phyloP scores from a whole-genome alignment of 1,140 invertebrate species.

The Macrobrachium rosenbergii region DNA sequence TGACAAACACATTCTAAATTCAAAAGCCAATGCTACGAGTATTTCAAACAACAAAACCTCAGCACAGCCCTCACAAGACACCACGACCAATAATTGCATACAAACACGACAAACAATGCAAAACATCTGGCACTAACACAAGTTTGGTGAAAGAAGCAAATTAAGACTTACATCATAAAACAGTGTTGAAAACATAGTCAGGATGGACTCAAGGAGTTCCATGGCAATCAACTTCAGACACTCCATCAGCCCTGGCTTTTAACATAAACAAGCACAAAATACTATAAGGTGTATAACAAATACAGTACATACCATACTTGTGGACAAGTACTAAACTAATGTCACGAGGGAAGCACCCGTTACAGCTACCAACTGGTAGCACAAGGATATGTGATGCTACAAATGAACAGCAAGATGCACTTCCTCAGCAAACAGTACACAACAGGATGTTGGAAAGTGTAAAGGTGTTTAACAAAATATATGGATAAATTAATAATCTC shows the following conservation, averaged over 20 bases:
- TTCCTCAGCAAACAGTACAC: too few species aligned
- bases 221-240: slow-evolving; percentile 97
- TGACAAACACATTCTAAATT: too few species aligned
- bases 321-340: neutral
- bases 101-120: neutral
- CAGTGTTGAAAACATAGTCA: slow-evolving; percentile 90
- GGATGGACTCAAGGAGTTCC: slow-evolving; percentile 92
- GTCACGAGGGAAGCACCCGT: too few species aligned
- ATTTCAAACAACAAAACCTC: neutral
- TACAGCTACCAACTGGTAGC: neutral
- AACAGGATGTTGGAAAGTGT: too few species aligned
- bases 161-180: slow-evolving; percentile 82
- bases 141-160: neutral
- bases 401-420: neutral
- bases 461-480: too few species aligned
- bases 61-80: neutral
- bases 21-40: too few species aligned
- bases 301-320: neutral
- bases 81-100: neutral
- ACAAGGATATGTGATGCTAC: neutral
- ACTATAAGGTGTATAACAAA: slow-evolving; percentile 8
- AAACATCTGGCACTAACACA: neutral
- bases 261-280: slow-evolving; percentile 28
- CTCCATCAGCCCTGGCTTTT: slow-evolving; percentile 90
- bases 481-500: too few species aligned